Evolutionary conservation across 2,888 invertebrate species (phyloP), one percentile per base, ranked within the genome.

Genomic region (Graphium colonna): DNA sequence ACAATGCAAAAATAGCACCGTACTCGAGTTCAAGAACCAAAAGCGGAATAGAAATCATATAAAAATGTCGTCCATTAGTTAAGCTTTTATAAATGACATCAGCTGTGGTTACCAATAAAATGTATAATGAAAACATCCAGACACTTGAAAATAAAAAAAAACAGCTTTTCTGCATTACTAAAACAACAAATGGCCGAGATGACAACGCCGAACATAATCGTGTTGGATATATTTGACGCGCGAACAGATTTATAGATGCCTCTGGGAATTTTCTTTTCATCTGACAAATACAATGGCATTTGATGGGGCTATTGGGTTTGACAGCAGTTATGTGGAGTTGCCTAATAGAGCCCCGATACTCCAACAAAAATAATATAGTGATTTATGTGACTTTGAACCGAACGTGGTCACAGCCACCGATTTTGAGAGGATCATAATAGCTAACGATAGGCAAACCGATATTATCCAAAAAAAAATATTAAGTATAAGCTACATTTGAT

Each of bases 241-340:
- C 16, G 33, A 36, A 33, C 36, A 26, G 36, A 45, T 36, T 31
- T 43, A 28, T 45, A 5, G 36, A 45, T n/a, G 45, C n/a, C n/a
- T n/a, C n/a, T 15, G n/a, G 16, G n/a, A 45, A 16, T 45, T 36
- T 18, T 41, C 18, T 41, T 41, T 41, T 41, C 5, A 18, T 41
- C n/a, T 41, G 33, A 45, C 17, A 46, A 46, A 18, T 38, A 12
- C 7, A 17, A 21, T 16, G 7, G 33, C 8, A 10, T 9, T 33
- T 9, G 33, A 33, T n/a, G 36, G 13, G 36, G 36, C 36, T 36
- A 36, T 36, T 36, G 36, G n/a, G 36, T 36, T 36, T 36, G 36
- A 36, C 36, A 36, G 36, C n/a, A 36, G 36, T 36, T 12, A 36
- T 7, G 12, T 36, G 3, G 13, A 17, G 16, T 17, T 15, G 17